Conservation (phyloP, 2,113 vertebrate genomes). For the Lates calcarifer region DNA sequence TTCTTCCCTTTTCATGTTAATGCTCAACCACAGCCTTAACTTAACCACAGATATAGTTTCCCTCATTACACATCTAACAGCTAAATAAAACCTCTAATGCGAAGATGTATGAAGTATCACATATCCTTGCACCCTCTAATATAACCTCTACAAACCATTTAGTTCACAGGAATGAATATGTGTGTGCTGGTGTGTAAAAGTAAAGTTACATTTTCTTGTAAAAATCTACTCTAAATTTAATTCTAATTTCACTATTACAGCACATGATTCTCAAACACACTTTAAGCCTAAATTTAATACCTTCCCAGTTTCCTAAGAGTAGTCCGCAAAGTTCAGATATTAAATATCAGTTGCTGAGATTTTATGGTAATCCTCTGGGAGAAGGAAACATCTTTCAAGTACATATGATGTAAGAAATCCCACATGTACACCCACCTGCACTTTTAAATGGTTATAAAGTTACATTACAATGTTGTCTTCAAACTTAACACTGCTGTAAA, state of each 20-base stretch:
- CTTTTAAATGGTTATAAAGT: conserved; percentile 51
- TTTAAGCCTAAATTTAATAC: neutral
- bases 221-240: conserved; percentile 42
- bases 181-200: conserved; percentile 9
- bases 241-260: conserved; percentile 27
- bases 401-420: conserved; percentile 18
- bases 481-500: conserved; percentile 36
- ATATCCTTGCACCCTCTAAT: conserved; percentile 7
- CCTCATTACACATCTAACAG: conserved; percentile 28
- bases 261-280: conserved; percentile 13
- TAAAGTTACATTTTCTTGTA: conserved; percentile 18
- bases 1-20: conserved; percentile 16
- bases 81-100: conserved; percentile 26
- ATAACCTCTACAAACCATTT: conserved; percentile 23
- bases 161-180: conserved; percentile 16
- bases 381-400: conserved; percentile 32
- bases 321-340: conserved; percentile 33
- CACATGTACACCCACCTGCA: conserved; percentile 17
- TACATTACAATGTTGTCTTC: conserved; percentile 23
- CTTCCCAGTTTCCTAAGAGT: conserved; percentile 20
- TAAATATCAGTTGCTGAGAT: conserved; percentile 42
- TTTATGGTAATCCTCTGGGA: conserved; percentile 37
- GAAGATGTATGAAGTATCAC: conserved; percentile 15
- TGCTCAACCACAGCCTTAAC: neutral
- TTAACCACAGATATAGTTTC: neutral